Conservation (phyloP, 2,888 invertebrate species). For the Drosophila infuscata region DNA sequence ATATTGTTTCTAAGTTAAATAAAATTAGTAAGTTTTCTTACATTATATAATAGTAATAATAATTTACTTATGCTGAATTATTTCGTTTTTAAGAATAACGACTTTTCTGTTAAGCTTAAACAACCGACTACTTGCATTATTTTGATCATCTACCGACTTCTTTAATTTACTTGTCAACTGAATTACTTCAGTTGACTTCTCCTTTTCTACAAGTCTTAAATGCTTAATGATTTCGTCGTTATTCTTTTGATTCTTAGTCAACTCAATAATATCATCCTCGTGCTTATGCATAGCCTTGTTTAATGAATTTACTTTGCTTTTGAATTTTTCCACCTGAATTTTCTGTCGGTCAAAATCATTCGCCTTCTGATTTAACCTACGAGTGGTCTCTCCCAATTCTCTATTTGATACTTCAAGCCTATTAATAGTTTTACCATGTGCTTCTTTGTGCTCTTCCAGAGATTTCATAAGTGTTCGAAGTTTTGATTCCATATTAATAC, state of each 20-base stretch:
- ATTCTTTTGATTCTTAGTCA: conserved; percentile 60
- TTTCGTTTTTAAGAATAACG: conserved; percentile 69
- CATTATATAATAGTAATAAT: background rate
- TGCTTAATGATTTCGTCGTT: conserved; percentile 69
- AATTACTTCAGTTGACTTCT: conserved; percentile 67
- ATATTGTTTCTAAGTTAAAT: conserved; percentile 63
- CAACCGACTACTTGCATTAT: conserved; percentile 66
- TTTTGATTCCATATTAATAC: conserved; percentile 70
- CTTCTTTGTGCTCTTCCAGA: conserved; percentile 77
- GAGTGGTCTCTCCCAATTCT: conserved; percentile 63
- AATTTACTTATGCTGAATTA: conserved; percentile 62
- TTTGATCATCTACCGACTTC: conserved; percentile 74
- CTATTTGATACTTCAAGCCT: conserved; percentile 61
- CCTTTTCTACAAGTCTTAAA: conserved; percentile 74
- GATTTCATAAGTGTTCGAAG: conserved; percentile 65
- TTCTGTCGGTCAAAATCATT: conserved; percentile 73
- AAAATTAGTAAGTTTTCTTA: background rate
- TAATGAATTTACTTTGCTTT: conserved; percentile 59
- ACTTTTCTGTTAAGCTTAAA: conserved; percentile 75
- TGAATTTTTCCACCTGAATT: conserved; percentile 64
- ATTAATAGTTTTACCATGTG: conserved; percentile 57
- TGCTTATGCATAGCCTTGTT: conserved; percentile 62
- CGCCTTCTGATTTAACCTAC: conserved; percentile 59
- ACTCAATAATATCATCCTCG: conserved; percentile 69
- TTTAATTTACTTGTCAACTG: conserved; percentile 73